Conservation (phyloP, 2,113 vertebrate species). For the Myrmecobius fasciatus region DNA sequence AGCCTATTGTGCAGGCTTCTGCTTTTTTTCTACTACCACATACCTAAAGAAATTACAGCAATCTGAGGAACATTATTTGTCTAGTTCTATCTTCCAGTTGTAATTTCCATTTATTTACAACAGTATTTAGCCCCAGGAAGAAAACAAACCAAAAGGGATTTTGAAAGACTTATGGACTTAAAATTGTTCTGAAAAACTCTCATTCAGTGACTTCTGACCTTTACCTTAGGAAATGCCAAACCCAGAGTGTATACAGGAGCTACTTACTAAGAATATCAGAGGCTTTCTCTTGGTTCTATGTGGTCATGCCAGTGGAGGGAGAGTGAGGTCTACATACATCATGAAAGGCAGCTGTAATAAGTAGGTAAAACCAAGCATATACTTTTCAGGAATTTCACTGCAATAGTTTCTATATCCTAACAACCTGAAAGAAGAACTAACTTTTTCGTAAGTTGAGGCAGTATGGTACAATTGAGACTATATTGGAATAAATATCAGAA, state of each 20-base stretch:
- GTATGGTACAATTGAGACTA: not conserved
- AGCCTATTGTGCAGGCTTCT: not conserved
- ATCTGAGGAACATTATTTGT: constrained; percentile 15
- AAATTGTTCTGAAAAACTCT: constrained; percentile 44
- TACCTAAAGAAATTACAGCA: constrained; percentile 4
- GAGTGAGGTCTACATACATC: constrained; percentile 38
- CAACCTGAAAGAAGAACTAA: not conserved
- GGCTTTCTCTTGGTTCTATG: constrained; percentile 18
- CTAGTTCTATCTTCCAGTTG: constrained; percentile 9
- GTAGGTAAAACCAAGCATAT: not conserved
- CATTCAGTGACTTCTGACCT: constrained; percentile 48
- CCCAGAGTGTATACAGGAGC: not conserved
- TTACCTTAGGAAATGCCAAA: constrained; percentile 22
- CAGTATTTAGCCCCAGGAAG: constrained; percentile 35
- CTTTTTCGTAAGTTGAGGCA: not conserved
- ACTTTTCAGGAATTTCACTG: not conserved
- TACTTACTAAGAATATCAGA: constrained; percentile 14
- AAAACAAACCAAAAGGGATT: constrained; percentile 48
- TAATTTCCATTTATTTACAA: constrained; percentile 60
- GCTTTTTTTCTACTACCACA: not conserved
- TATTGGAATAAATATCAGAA: not conserved
- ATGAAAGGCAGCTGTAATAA: constrained; percentile 11
- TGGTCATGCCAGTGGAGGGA: not conserved
- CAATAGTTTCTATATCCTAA: not conserved
- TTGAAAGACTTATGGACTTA: constrained; percentile 50